Evolutionary conservation across 2,888 invertebrate species (phyloP), one percentile per base, ranked within the genome.

Genomic region (Lasioglossum pauxillum): DNA sequence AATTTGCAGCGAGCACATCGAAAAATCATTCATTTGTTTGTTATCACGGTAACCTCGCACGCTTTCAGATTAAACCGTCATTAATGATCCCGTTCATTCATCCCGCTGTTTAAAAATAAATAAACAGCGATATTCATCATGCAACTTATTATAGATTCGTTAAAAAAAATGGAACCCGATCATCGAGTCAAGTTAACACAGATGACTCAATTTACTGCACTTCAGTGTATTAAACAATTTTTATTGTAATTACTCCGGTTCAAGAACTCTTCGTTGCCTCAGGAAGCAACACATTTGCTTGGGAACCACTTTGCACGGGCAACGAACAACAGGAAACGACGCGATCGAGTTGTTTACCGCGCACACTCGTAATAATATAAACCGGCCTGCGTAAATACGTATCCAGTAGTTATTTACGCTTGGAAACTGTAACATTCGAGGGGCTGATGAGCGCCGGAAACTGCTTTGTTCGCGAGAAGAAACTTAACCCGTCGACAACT

Each of bases 391-490:
- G 83, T 73, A 87, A 89, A 85, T 90, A 84, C 81, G 78, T 83
- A 78, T 77, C 79, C 74, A 64, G 71, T 57, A 85, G 89, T 90
- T 87, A 90, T 88, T 31, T 87, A 83, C 80, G 82, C 81, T 83
- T 83, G 87, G 81, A 71, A 89, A 91, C 76, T 84, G 82, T 74
- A 90, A 85, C 77, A 88, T 83, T 88, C 80, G 82, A 85, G 73
- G 53, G 78, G 73, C 73, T 87, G 91, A 91, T 85, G 86, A 88
- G 75, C 79, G 82, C 31, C 78, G 49, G 83, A 60, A 78, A 84
- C 84, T 80, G 88, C 88, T 91, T 92, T 92, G 92, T 91, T 85
- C 90, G 85, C 83, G 46, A 72, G 85, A 73, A 83, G 90, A 87
- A 91, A 91, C 91, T 91, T 90, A 89, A 89, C 88, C 84, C 79